These are phyloP conservation scores for Colletes gigas DNA, from an alignment of 1,140 invertebrate species.

Conservation along the genomic window DNA sequence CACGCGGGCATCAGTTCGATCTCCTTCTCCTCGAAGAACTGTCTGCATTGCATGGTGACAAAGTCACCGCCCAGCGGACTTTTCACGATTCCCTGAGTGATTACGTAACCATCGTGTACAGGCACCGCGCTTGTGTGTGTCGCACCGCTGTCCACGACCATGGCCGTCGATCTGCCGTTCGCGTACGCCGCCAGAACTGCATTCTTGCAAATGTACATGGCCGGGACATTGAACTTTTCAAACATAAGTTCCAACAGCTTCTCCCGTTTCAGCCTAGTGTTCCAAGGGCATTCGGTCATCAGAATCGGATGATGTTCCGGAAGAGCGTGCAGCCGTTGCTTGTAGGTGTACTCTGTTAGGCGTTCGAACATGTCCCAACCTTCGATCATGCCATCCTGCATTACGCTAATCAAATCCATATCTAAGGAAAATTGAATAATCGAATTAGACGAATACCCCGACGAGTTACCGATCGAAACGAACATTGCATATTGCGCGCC, in stretches of 20 bases:
- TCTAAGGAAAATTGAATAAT: conserved; percentile 74
- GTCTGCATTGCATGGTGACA: conserved; percentile 91
- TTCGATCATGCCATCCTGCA: conserved; percentile 97
- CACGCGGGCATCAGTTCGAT: conserved; percentile 95
- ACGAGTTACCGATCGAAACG: too few relatives aligned
- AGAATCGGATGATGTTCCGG: conserved; percentile 94
- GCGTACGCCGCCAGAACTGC: conserved; percentile 96
- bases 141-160: conserved; percentile 96
- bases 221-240: conserved; percentile 97
- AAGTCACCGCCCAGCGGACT: conserved; percentile 96
- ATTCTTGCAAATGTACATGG: conserved; percentile 97
- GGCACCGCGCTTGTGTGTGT: conserved; percentile 97
- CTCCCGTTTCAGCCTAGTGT: conserved; percentile 92
- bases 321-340: conserved; percentile 83
- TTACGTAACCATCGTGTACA: conserved; percentile 95
- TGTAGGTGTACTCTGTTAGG: conserved; percentile 93
- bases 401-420: conserved; percentile 92
- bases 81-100: conserved; percentile 94
- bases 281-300: conserved; percentile 97
- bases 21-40: conserved; percentile 88
- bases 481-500: too few relatives aligned
- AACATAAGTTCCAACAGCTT: conserved; percentile 96
- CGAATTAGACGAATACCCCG: neutral
- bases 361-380: conserved; percentile 98
- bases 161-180: conserved; percentile 93